These are phyloP conservation scores for Opisthograptis luteolata DNA, from an alignment of 2,888 invertebrate species.

Conservation along the genomic window DNA sequence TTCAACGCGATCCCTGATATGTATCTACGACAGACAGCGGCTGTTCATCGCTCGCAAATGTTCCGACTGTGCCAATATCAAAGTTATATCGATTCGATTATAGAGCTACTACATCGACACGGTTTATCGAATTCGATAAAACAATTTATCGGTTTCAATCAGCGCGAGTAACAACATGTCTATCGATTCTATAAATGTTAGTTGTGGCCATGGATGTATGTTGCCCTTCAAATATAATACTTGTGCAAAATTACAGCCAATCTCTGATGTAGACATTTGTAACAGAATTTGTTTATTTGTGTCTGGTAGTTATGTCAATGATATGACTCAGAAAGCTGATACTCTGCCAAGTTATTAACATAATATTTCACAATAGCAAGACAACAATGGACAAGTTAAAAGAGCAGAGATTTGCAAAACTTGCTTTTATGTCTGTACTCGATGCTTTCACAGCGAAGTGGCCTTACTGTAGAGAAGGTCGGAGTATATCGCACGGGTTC, in stretches of 20 bases:
- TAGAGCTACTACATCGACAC: constrained; percentile 16
- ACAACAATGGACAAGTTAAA: constrained; percentile 17
- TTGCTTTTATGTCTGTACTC: constrained; percentile 8
- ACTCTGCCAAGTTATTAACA: constrained; percentile 14
- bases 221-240: constrained; percentile 21
- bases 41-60: constrained; percentile 39
- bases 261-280: constrained; percentile 11
- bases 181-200: constrained; percentile 30
- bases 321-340: constrained; percentile 20
- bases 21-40: constrained; percentile 42
- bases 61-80: constrained; percentile 30
- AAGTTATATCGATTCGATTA: constrained; percentile 24
- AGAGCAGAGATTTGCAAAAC: neutral
- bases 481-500: constrained; percentile 30
- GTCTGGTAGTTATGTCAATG: constrained; percentile 8
- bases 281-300: constrained; percentile 14
- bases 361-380: constrained; percentile 13
- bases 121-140: constrained; percentile 27
- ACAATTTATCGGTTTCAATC: constrained; percentile 33
- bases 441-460: constrained; percentile 28
- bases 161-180: constrained; percentile 27
- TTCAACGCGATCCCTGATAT: constrained; percentile 41
- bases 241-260: constrained; percentile 15
- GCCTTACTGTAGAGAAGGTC: too few species aligned
- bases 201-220: constrained; percentile 17